These are phyloP conservation scores for Cherax destructor DNA, from an alignment of 1,140 invertebrate genomes.

Conservation along the genomic window DNA sequence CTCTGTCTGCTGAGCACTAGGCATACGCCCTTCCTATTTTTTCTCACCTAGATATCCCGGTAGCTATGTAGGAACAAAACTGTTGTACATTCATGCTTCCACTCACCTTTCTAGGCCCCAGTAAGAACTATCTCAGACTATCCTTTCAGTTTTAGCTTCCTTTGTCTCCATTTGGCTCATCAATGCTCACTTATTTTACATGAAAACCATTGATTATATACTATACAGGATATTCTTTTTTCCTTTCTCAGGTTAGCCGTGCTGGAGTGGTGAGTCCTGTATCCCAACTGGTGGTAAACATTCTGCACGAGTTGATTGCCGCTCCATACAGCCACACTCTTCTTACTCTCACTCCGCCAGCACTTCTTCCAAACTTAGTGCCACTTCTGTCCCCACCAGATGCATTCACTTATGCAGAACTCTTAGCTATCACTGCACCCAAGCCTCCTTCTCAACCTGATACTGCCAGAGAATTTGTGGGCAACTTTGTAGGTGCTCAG, in stretches of 20 bases:
- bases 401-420: conserved; percentile 62
- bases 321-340: conserved; percentile 64
- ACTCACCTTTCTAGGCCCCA: too few species aligned
- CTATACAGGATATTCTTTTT: not conserved
- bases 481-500: conserved; percentile 51
- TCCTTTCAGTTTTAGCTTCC: too few species aligned
- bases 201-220: too few species aligned
- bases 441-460: conserved; percentile 23
- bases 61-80: too few species aligned
- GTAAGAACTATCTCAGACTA: too few species aligned
- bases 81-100: too few species aligned
- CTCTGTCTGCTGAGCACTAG: too few species aligned
- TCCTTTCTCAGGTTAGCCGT: conserved; percentile 53
- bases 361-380: conserved; percentile 63
- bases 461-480: conserved; percentile 31
- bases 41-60: too few species aligned
- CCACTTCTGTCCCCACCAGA: conserved; percentile 60
- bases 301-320: conserved; percentile 63
- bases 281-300: conserved; percentile 65
- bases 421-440: conserved; percentile 67
- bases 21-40: too few species aligned
- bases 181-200: too few species aligned
- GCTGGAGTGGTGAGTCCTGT: conserved; percentile 70
- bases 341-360: conserved; percentile 64
- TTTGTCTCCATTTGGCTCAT: too few species aligned